These are phyloP conservation scores for Terrapene triunguis DNA, from an alignment of 2,113 vertebrate species.

Conservation along the genomic window DNA sequence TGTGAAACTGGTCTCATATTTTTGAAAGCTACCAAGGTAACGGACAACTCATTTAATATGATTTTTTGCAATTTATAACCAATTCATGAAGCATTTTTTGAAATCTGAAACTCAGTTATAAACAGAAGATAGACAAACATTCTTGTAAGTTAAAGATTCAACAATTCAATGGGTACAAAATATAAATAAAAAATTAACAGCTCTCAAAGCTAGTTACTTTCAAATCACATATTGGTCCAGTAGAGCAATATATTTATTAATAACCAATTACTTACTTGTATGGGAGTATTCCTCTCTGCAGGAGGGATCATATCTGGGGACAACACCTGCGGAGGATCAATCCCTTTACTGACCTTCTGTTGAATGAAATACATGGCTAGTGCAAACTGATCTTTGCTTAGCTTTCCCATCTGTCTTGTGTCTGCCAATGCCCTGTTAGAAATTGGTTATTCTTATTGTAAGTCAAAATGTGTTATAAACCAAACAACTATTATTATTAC, in stretches of 20 bases:
- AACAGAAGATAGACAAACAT: neutral
- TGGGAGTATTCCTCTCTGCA: slow-evolving; percentile 89
- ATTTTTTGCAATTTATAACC: neutral
- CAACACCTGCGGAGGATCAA: slow-evolving; percentile 93
- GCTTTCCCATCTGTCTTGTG: slow-evolving; percentile 93
- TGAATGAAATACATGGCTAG: slow-evolving; percentile 98
- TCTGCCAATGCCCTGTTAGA: slow-evolving; percentile 92
- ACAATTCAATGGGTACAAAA: neutral
- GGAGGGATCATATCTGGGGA: slow-evolving; percentile 96
- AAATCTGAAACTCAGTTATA: neutral
- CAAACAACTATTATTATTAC: neutral
- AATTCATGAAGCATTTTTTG: neutral
- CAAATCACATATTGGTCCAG: neutral
- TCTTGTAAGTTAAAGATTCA: neutral
- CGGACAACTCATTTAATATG: neutral
- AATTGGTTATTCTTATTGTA: neutral
- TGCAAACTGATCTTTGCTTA: slow-evolving; percentile 95
- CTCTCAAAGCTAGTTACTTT: neutral
- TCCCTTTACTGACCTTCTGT: slow-evolving; percentile 96
- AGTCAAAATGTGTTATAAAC: neutral
- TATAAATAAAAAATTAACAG: neutral
- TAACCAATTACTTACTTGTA: slow-evolving; percentile 81
- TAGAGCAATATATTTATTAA: neutral
- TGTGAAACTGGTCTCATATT: neutral
- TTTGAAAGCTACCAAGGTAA: neutral